Evolutionary conservation across 37 sponge, comb jelly and placozoan species (phyloP).

Genomic region (Axinella damicornis): DNA sequence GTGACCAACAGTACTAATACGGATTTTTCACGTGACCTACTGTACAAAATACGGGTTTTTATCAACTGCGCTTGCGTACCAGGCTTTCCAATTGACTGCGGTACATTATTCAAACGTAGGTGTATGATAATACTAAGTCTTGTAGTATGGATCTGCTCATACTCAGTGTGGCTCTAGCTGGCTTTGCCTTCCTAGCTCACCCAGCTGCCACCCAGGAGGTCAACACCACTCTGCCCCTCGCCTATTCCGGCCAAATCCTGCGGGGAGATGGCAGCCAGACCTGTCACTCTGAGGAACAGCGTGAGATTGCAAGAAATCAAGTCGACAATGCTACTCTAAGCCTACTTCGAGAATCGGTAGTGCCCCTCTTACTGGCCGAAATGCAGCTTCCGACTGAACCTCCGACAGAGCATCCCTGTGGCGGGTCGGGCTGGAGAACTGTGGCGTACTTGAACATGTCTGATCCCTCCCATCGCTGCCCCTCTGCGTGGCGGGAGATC

Average conservation of each 20-base stretch:
- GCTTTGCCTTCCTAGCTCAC: not conserved
- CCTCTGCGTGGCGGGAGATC: not conserved
- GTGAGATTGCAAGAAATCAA: not conserved
- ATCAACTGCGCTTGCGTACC: too few species aligned
- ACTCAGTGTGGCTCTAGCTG: not conserved
- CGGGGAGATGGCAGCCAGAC: not conserved
- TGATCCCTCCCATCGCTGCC: not conserved
- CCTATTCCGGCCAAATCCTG: too few species aligned
- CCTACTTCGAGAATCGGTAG: not conserved
- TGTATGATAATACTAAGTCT: too few species aligned
- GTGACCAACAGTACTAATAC: too few species aligned
- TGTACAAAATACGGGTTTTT: too few species aligned
- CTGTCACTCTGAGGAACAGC: not conserved
- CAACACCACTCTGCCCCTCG: too few species aligned
- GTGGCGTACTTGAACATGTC: conserved; percentile 28
- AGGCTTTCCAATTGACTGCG: too few species aligned
- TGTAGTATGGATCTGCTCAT: too few species aligned
- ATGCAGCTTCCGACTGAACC: too few species aligned
- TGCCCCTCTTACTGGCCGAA: not conserved
- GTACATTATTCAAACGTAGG: too few species aligned
- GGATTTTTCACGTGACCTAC: too few species aligned
- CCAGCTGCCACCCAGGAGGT: not conserved
- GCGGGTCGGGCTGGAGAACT: not conserved
- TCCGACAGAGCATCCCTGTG: not conserved
- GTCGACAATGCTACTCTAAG: not conserved